phyloP scores from a whole-genome alignment of 2,113 vertebrate genomes.

The Paratilapia polleni region DNA sequence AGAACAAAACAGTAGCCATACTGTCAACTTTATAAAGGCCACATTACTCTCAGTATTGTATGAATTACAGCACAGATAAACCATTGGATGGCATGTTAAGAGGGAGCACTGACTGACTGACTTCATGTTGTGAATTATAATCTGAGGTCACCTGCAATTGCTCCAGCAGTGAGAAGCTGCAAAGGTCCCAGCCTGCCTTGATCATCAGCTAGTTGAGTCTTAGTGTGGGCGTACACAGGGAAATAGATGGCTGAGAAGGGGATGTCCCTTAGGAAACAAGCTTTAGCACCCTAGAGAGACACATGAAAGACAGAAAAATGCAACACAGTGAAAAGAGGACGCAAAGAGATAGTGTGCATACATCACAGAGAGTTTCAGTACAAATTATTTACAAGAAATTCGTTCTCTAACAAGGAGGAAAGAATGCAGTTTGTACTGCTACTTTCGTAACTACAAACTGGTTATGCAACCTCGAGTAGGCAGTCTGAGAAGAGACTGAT shows the following conservation, averaged over 20 bases:
- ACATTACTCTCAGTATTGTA: not conserved
- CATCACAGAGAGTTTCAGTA: not conserved
- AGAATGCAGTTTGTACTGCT: rapidly evolving
- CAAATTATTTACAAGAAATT: not conserved
- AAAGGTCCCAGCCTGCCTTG: constrained; percentile 88
- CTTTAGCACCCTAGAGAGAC: constrained; percentile 91
- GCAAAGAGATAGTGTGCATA: not conserved
- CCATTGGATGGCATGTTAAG: not conserved
- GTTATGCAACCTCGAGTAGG: not conserved
- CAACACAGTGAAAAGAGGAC: not conserved
- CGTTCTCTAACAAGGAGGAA: not conserved
- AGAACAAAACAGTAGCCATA: not conserved
- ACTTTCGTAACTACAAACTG: not conserved
- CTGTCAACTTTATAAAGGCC: too few species aligned
- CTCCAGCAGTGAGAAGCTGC: constrained; percentile 94
- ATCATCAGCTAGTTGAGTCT: constrained; percentile 89
- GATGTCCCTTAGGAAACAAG: constrained; percentile 98
- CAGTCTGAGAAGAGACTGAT: not conserved
- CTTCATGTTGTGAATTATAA: not conserved
- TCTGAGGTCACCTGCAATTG: constrained; percentile 89
- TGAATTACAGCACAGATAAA: not conserved
- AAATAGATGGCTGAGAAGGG: constrained; percentile 99
- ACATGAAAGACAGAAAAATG: not conserved
- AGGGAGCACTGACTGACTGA: not conserved
- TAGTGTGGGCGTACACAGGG: constrained; percentile 95